Base-by-base conservation (phyloP, 2,113 vertebrate genomes). In the Engystomops pustulosus region DNA sequence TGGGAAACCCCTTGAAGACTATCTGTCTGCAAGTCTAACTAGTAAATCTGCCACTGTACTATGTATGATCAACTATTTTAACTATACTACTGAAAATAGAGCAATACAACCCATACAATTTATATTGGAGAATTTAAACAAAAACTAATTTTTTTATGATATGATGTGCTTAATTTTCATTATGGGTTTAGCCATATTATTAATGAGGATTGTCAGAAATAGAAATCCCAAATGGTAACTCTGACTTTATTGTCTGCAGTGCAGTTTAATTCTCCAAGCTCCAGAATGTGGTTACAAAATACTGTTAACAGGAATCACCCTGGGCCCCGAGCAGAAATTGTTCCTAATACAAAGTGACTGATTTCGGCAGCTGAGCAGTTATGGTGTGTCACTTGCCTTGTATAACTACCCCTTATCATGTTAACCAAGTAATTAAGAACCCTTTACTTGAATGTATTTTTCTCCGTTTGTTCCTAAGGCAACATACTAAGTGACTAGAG, bases 401-500 rank as follows among this genome's bases (percentile, higher is more conserved):
- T 79, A 32, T 79, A 85, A 51, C 83, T 85, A 79, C 74, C 83
- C 75, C 83, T 79, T 85, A 85, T 85, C 74, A 85, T 85, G 74
- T 85, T 85, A 85, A 79, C 83, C 75, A 85, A 79, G 74, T 70
- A 78, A 85, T 85, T 85, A 85, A 69, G 83, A 85, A 85, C 75
- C 83, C 83, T 85, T 85, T 84, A 58, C 49, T 78, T 84, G 23
- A 79, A 85, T 79, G 65, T 79, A 79, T 79, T 84, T 85, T 60
- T 53, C 74, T 79, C 25, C 12, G 74, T 85, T 85, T 60, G 75
- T 85, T 85, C 83, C 83, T 85, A 85, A 85, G 83, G 83, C 83
- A 85, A 85, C 83, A 79, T 85, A 70, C 83, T 85, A 85, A 85
- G 83, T 85, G 83, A 85, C 74, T 85, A 85, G 62, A 85, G 83